phyloP scores from a whole-genome alignment of 2,113 vertebrate species.

The Bombycilla garrulus region DNA sequence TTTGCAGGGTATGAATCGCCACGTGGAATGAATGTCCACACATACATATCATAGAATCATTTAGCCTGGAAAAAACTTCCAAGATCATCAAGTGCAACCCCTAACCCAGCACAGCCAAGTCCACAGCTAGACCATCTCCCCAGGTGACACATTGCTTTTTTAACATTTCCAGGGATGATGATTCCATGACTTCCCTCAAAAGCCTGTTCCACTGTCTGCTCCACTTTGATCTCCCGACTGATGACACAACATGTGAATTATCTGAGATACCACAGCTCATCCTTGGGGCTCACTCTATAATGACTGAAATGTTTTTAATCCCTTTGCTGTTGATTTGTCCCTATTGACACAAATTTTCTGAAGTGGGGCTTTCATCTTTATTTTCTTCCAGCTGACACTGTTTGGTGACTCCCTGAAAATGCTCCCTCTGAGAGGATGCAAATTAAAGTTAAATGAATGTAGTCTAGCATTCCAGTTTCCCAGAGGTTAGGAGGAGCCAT shows the following conservation, averaged over 20 bases:
- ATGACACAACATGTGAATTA: background rate
- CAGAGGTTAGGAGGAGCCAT: background rate
- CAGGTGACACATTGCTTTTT: background rate
- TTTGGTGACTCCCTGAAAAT: background rate
- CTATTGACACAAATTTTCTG: background rate
- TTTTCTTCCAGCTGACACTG: background rate
- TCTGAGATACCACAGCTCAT: background rate
- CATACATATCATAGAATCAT: background rate
- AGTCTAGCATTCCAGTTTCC: background rate
- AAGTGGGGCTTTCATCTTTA: rapidly evolving
- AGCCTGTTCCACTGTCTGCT: background rate
- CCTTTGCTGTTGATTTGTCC: background rate
- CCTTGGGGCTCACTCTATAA: background rate
- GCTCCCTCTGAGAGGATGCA: background rate
- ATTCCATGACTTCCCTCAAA: background rate
- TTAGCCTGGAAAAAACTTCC: background rate
- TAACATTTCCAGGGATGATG: background rate
- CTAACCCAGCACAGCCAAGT: background rate
- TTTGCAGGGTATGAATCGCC: background rate
- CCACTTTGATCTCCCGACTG: background rate
- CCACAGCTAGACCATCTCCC: background rate
- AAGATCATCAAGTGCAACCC: background rate
- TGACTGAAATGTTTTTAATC: background rate
- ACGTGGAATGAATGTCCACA: background rate
- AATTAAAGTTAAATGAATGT: background rate